A percentile compares a stretch with the other conserved stretches of the same genome.
These are phyloP conservation scores for Parasteatoda tepidariorum DNA, from an alignment of 1,140 invertebrate species.

Conservation along the genomic window DNA sequence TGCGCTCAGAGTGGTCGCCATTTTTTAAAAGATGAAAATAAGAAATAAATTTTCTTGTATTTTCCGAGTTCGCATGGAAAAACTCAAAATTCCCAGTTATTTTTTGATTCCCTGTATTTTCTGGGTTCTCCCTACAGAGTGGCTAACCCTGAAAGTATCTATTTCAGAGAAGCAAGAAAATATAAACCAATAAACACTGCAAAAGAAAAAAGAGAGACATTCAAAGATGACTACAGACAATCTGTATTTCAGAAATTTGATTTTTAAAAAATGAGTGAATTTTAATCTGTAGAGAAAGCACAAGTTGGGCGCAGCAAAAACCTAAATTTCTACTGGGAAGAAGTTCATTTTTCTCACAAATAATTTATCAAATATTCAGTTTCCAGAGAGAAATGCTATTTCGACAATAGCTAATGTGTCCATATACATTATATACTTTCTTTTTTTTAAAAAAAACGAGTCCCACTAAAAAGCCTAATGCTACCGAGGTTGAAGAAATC, in stretches of 20 bases:
- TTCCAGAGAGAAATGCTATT: background rate
- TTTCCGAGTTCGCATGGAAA: no score
- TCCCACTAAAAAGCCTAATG: conserved; percentile 48
- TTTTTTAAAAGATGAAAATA: no score
- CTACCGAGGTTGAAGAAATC: conserved; percentile 64
- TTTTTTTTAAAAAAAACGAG: conserved; percentile 38
- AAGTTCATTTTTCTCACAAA: background rate
- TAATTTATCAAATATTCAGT: background rate
- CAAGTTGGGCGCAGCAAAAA: background rate
- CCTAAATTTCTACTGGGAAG: background rate
- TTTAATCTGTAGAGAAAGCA: background rate
- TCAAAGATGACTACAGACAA: background rate
- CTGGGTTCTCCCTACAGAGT: no score
- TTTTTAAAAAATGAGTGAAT: background rate
- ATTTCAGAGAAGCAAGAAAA: no score
- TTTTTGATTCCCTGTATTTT: no score
- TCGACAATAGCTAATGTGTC: background rate
- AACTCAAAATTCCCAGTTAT: no score
- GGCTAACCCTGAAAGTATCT: no score
- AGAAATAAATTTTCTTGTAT: no score
- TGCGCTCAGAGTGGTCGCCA: no score
- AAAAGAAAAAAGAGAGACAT: background rate
- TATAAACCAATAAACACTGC: no score
- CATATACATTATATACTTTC: background rate
- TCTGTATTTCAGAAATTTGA: background rate